Evolutionary conservation across 2,888 invertebrate genomes (phyloP).

Genomic region (Mactromeris polynyma): DNA sequence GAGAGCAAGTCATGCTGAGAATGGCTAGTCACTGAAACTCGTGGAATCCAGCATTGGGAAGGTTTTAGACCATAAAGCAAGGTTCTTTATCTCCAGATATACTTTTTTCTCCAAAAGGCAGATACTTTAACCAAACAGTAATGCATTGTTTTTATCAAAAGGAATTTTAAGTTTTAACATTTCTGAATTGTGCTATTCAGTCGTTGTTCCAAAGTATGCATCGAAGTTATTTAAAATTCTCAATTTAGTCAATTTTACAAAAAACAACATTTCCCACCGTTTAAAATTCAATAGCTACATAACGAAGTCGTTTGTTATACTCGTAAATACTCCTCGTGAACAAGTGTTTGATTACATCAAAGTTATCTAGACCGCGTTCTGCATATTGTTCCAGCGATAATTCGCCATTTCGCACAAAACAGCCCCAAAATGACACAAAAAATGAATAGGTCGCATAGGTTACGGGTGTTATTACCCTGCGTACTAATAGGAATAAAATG

Average conservation of each 20-base stretch:
- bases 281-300: constrained; percentile 46
- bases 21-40: no score
- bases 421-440: constrained; percentile 2
- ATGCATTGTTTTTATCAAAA: not conserved
- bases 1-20: no score
- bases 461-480: constrained; percentile 12
- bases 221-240: not conserved
- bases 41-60: not conserved
- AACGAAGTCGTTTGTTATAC: constrained; percentile 39
- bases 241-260: not conserved
- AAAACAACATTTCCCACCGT: constrained; percentile 19
- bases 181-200: not conserved
- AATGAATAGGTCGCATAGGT: constrained; percentile 8
- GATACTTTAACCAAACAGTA: not conserved
- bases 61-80: no score
- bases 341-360: constrained; percentile 35
- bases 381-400: constrained; percentile 23
- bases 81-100: not conserved
- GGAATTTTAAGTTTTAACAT: not conserved
- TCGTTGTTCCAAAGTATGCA: not conserved
- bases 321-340: constrained; percentile 36
- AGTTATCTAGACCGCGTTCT: constrained; percentile 32
- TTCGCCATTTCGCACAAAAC: not conserved
- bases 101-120: not conserved
- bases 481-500: constrained; percentile 18